Evolutionary conservation across 2,888 invertebrate species (phyloP), one percentile per base, ranked within the genome.

Genomic region (Monochamus alternatus): DNA sequence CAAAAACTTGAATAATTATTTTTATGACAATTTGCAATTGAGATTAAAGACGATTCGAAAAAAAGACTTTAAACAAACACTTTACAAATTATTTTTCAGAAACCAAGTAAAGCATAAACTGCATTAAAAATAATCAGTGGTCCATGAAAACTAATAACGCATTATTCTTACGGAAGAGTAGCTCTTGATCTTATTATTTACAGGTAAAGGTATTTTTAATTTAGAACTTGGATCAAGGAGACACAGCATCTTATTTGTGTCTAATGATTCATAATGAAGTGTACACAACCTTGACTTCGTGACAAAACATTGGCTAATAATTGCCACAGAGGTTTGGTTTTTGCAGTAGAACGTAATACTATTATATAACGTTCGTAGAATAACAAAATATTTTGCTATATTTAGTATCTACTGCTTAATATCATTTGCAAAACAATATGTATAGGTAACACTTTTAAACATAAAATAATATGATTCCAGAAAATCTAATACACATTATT

Each of bases 231-330:
- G 14, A 14, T 44, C n/a, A 64, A 7, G 14, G 63, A 64, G 44
- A 64, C 22, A 64, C 22, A 64, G 44, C 22, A 22, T 64, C 44
- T 64, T 64, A 44, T 43, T 64, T 64, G 63, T 44, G 9, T 10
- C 12, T n/a, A 22, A 64, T 64, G 63, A 64, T 12, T 64, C 63
- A 64, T 44, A 64, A 64, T 44, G 9, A 64, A 44, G 22, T 55
- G 55, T 55, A 55, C 14, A 55, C 4, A 55, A 38, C 63, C 63
- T 64, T 64, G 63, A 64, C 63, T 64, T 64, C 14, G 14, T 64
- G 63, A n/a, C 63, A 64, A 64, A 64, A 64, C 63, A 64, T 55
- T 55, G n/a, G n/a, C 7, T 55, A 55, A 52, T n/a, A 55, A n/a
- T 55, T 55, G 7, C 55, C n/a, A 55, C 22, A 14, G 55, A 14